Evolutionary conservation across 2,797 vertebrate species (phyloP), one percentile per base, ranked within the genome.

Genomic region (Characodon lateralis): DNA sequence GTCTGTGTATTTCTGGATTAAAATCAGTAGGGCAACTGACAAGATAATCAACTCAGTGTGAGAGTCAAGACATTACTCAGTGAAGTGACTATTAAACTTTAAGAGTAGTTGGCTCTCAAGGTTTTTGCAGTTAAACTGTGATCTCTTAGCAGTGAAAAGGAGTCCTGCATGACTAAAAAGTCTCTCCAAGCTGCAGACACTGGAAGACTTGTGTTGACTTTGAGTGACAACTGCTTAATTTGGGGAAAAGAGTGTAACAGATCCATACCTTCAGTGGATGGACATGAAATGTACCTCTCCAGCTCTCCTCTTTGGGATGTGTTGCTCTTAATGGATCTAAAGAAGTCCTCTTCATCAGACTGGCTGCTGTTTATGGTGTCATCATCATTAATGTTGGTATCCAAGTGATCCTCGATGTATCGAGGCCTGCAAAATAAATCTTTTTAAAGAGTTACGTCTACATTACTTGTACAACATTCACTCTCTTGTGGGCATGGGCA

Each of bases 251-350:
- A 10, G 9, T 76, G 61, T 0, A 82, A 43, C 0, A 78, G 28
- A 77, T 78, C 78, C 56, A 71, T 71, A 59, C 76, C 59, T 55
- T 0, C 72, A 66, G 39, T 26, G 24, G 72, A 79, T 3, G 35
- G 72, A 76, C 78, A 76, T 81, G 73, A 58, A 73, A 68, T 56
- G 71, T 81, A 81, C 56, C 58, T 80, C 61, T 68, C 65, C 39
- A 43, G 8, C 65, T 41, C 35, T 68, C 65, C 65, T 68, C 18
- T 14, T 41, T 68, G 28, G 14, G 65, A 28, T 24, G 24, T 68
- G 43, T 39, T 7, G 4, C 39, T 20, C 39, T n/a, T 24, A 4
- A 24, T 43, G 20, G 65, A 68, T 68, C 39, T 22, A 66, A 66
- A 66, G 18, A 66, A 41, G 35, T 24, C 65, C 1, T 66, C 35